Evolutionary conservation across 2,797 vertebrate genomes (phyloP).

Genomic region (Nasua narica): DNA sequence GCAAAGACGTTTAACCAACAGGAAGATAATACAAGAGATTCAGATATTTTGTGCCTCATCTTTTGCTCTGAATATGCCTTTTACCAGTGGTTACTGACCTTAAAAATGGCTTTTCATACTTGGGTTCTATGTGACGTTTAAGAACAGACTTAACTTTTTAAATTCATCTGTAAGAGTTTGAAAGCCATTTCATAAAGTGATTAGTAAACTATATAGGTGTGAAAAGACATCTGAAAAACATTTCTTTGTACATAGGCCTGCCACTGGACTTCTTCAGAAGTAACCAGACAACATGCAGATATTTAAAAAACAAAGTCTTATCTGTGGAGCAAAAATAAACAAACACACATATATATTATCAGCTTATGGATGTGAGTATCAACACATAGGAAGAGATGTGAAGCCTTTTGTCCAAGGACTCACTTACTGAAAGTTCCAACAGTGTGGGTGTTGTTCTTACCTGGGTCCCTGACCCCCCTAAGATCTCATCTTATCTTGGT

Average conservation of each 20-base stretch:
- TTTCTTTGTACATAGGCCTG: not conserved
- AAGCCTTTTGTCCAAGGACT: not conserved
- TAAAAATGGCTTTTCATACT: not conserved
- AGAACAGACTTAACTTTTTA: not conserved
- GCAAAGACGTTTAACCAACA: not conserved
- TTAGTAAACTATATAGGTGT: not conserved
- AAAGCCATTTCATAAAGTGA: conserved; percentile 10
- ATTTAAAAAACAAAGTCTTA: not conserved
- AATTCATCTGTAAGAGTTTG: not conserved
- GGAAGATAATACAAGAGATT: not conserved
- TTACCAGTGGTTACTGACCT: not conserved
- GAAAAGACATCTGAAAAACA: not conserved
- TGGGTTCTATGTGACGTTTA: not conserved
- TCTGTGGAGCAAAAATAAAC: not conserved
- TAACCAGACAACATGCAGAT: not conserved
- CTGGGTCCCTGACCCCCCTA: not conserved
- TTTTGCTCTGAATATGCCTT: not conserved
- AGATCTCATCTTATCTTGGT: not conserved
- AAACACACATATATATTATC: not conserved
- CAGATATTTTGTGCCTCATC: not conserved
- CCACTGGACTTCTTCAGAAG: not conserved
- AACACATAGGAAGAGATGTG: not conserved
- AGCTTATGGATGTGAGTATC: not conserved
- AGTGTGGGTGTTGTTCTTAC: not conserved
- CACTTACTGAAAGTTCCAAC: not conserved